These are phyloP conservation scores for Meteorus cinctellus DNA, from an alignment of 2,888 invertebrate species.

Conservation along the genomic window DNA sequence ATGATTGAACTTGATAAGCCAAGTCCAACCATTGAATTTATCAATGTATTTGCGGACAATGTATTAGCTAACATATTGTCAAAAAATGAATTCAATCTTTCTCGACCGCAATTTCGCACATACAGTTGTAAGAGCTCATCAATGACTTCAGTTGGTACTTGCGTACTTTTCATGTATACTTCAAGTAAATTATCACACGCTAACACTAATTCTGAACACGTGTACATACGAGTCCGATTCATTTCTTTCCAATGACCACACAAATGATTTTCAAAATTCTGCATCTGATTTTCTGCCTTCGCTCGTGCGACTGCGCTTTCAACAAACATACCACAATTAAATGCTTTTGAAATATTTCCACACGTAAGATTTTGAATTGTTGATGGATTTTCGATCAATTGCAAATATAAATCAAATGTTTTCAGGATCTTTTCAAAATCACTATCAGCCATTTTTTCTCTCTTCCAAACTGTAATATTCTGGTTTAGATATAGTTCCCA, in stretches of 20 bases:
- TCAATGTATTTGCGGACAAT: slow-evolving; percentile 57
- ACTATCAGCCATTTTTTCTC: slow-evolving; percentile 62
- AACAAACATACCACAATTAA: slow-evolving; percentile 75
- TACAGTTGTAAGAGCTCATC: slow-evolving; percentile 74
- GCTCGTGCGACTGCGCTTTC: slow-evolving; percentile 76
- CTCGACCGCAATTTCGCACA: slow-evolving; percentile 68
- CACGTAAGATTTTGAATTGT: slow-evolving; percentile 74
- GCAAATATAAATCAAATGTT: slow-evolving; percentile 76
- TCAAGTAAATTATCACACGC: slow-evolving; percentile 74
- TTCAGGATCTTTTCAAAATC: slow-evolving; percentile 74
- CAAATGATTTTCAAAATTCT: slow-evolving; percentile 73
- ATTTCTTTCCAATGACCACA: slow-evolving; percentile 70
- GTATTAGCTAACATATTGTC: slow-evolving; percentile 56
- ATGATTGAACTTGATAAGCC: slow-evolving; percentile 56
- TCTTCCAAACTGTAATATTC: slow-evolving; percentile 3
- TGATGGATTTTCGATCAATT: slow-evolving; percentile 74
- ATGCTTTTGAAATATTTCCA: slow-evolving; percentile 75
- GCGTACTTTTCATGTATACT: slow-evolving; percentile 70
- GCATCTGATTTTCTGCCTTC: slow-evolving; percentile 66
- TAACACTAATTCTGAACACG: slow-evolving; percentile 65
- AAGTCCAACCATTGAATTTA: slow-evolving; percentile 58
- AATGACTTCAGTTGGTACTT: slow-evolving; percentile 64
- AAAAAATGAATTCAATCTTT: slow-evolving; percentile 72
- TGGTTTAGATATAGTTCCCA: neutral
- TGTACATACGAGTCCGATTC: slow-evolving; percentile 59